Base-by-base conservation (phyloP, 2,888 invertebrate species). In the Brenthis hecate region DNA sequence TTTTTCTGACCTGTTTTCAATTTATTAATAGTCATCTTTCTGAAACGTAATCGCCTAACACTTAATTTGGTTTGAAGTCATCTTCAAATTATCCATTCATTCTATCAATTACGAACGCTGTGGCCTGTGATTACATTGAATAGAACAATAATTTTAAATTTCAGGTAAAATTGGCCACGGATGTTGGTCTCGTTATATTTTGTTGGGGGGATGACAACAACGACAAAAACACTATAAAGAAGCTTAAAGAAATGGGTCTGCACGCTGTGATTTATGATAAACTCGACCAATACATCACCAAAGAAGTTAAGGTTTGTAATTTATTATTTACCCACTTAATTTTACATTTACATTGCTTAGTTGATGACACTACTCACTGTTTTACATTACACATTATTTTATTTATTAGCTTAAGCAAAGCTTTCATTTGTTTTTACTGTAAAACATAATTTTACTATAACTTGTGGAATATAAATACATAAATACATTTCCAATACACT, bases 141-240 rank as follows among this genome's bases (percentile, higher is more conserved):
- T 14, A 56, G 11, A 16, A 56, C 6, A 51, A 51, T 3, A 11
- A 32, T 19, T 4, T 13, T 3, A 8, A 16, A 43, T 79, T 82
- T 54, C 81, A 96, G 95, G 95, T 98, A 13, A 95, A 96, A 78
- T 85, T 96, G 74, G 97, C 96, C 2, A 96, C 95, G 76, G 95
- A 96, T 77, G 95, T 95, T 16, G 97, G 97, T 13, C 94, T 99
- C 65, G 95, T 98, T 6, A 95, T 98, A 73, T 99, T 99, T 88
- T 98, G 98, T 81, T 99, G 99, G 99, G 99, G 99, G 36, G 98
- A 99, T 78, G 98, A 98, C 80, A 98, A 98, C 84, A 98, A 98
- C 79, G 96, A 97, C 85, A 96, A 96, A 74, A 95, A 95, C 55
- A 97, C 96, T 1, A 97, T 99, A 66, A 95, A 95, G 80, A 95